Evolutionary conservation across 2,888 invertebrate species (phyloP).

Genomic region (Lissocephala sabroskyi): DNA sequence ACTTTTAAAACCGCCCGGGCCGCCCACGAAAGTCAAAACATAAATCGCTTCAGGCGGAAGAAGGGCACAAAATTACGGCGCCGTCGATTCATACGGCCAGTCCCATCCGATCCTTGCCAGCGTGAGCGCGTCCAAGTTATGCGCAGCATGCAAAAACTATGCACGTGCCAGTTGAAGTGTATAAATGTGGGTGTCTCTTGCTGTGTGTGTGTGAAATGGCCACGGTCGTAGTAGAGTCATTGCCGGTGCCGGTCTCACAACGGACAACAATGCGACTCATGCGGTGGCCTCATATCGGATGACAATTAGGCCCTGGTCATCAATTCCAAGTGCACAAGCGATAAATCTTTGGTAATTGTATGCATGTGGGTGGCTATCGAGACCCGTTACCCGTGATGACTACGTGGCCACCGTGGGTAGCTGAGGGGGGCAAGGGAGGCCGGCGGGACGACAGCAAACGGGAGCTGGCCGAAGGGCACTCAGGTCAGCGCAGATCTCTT

Average conservation of each 20-base stretch:
- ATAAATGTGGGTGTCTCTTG: not conserved
- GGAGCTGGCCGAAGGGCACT: too few species aligned
- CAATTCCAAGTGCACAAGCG: constrained; percentile 65
- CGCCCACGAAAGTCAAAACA: constrained; percentile 58
- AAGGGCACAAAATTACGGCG: not conserved
- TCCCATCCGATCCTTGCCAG: too few species aligned
- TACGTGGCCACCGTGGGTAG: too few species aligned
- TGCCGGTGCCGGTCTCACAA: constrained; percentile 28
- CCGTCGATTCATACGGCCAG: too few species aligned
- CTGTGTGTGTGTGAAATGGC: too few species aligned
- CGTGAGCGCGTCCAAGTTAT: not conserved
- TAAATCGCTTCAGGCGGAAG: constrained; percentile 47
- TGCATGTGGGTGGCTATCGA: constrained; percentile 26
- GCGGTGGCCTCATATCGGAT: constrained; percentile 63
- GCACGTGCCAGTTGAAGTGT: constrained; percentile 1
- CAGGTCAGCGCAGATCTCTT: too few species aligned
- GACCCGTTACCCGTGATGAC: too few species aligned
- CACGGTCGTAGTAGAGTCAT: constrained; percentile 12
- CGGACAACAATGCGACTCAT: constrained; percentile 63
- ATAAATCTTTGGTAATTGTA: constrained; percentile 65
- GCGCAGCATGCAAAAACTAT: constrained; percentile 1
- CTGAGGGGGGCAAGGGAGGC: too few species aligned
- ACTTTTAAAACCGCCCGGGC: not conserved
- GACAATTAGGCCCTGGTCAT: constrained; percentile 65
- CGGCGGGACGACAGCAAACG: too few species aligned